Percentiles rank a stretch among this genome's conserved stretches.
These are phyloP conservation scores for Halcyon senegalensis DNA, from an alignment of 2,113 vertebrate genomes.

Conservation along the genomic window DNA sequence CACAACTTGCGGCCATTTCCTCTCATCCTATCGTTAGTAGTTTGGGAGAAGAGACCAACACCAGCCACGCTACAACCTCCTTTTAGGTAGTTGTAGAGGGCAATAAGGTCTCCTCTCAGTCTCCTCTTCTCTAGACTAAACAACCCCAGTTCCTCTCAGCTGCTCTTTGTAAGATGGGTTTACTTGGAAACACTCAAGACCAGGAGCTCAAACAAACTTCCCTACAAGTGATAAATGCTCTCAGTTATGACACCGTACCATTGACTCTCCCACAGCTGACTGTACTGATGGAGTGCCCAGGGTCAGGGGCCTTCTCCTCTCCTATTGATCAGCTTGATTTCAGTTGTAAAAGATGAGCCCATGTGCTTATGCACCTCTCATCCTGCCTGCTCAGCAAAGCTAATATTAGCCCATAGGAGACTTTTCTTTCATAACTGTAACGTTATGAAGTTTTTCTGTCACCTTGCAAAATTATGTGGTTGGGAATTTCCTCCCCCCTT, in stretches of 20 bases:
- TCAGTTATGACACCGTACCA: fast-evolving
- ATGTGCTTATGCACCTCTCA: not conserved
- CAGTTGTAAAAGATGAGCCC: not conserved
- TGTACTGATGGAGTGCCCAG: not conserved
- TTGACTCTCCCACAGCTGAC: not conserved
- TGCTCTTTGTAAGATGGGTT: too few relatives aligned
- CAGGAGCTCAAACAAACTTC: not conserved
- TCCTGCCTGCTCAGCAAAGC: not conserved
- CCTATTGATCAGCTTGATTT: not conserved
- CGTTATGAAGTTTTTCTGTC: not conserved
- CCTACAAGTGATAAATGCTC: not conserved
- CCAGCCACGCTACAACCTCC: too few relatives aligned
- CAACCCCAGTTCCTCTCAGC: too few relatives aligned
- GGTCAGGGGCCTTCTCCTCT: not conserved
- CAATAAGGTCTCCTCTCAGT: too few relatives aligned
- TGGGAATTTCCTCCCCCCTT: not conserved
- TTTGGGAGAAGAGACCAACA: too few relatives aligned
- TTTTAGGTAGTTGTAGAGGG: too few relatives aligned
- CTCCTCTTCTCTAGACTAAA: too few relatives aligned
- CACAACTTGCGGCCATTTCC: too few relatives aligned
- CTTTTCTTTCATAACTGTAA: not conserved
- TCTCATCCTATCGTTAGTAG: too few relatives aligned
- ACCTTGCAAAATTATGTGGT: too few relatives aligned
- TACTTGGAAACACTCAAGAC: not conserved
- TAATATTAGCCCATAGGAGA: not conserved